Evolutionary conservation across 1,140 invertebrate genomes (phyloP), one percentile per base, ranked within the genome.

Genomic region (Teleogryllus occipitalis): DNA sequence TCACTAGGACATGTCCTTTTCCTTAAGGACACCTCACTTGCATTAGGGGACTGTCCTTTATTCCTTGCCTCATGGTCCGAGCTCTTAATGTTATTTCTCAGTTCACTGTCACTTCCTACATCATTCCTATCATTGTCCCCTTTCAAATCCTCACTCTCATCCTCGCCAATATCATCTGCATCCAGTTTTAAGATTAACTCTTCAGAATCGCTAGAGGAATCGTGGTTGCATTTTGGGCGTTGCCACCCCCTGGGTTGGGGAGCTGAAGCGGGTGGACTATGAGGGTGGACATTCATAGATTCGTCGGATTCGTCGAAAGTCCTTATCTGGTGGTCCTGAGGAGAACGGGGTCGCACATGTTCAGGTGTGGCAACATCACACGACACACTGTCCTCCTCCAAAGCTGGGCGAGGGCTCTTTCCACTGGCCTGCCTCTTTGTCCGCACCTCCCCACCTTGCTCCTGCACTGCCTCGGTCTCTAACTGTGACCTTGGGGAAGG

Each of bases 141-240:
- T 18, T 65, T 65, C 7, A 65, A 65, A 65, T 65, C 54, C 54
- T 65, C 78, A 65, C 8, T 47, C 21, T 76, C 79, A 14, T 80
- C 74, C 72, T 78, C 76, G 14, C 65, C 65, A 18, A 74, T 72
- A 14, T 81, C 80, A 77, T 88, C 87, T 74, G 87, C 86, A 46
- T 87, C 87, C n/a, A 88, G 85, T 76, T 87, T 87, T 46, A 88
- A 86, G 74, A 87, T 87, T 54, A 87, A 83, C 76, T 86, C 86
- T 8, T 85, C 84, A 4, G 87, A 87, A 78, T 88, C 87, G 82
- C 85, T 86, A 1, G 87, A 87, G 79, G 86, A 87, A 65, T 88
- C 87, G 73, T 88, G 87, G 75, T 84, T 84, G 18, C 85, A 49
- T 47, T 80, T 77, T 65, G 75, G n/a, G 27, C 75, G 47, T 76